Conservation (phyloP, 2,888 invertebrate species). For the Synanthedon vespiformis region DNA sequence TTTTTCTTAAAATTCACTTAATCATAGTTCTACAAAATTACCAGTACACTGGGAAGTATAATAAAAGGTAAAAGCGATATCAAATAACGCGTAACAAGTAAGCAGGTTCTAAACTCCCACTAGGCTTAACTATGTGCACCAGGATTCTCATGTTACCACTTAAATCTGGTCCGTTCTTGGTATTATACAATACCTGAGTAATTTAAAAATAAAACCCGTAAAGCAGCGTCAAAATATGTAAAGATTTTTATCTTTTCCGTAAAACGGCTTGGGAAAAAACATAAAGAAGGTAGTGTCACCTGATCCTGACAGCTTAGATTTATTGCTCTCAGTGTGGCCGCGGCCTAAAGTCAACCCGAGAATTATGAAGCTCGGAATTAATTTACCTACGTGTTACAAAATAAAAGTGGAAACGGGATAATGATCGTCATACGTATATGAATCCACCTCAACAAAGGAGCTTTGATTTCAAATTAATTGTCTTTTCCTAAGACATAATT, state of each 20-base stretch:
- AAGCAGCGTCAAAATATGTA: slow-evolving; percentile 71
- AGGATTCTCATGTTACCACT: slow-evolving; percentile 15
- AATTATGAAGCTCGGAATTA: slow-evolving; percentile 62
- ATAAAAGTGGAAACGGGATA: slow-evolving; percentile 2
- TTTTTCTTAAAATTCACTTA: no score
- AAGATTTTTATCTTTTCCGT: slow-evolving; percentile 71
- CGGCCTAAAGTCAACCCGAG: slow-evolving; percentile 57
- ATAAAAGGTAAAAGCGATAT: no score
- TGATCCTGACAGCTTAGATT: slow-evolving; percentile 66
- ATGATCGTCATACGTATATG: neutral
- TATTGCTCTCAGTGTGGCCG: slow-evolving; percentile 61
- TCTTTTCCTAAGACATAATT: neutral
- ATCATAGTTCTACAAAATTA: no score
- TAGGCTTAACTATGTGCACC: neutral
- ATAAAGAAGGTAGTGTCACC: slow-evolving; percentile 72
- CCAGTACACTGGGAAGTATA: no score
- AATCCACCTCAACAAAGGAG: neutral
- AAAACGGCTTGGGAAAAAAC: slow-evolving; percentile 72
- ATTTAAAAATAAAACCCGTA: slow-evolving; percentile 65
- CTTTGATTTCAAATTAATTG: neutral
- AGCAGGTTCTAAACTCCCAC: neutral
- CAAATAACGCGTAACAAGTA: neutral
- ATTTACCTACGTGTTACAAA: slow-evolving; percentile 42
- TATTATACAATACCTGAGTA: slow-evolving; percentile 64
- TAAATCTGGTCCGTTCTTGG: slow-evolving; percentile 49